Evolutionary conservation across 2,113 vertebrate species (phyloP).

Genomic region (Pachycephala philippinensis): DNA sequence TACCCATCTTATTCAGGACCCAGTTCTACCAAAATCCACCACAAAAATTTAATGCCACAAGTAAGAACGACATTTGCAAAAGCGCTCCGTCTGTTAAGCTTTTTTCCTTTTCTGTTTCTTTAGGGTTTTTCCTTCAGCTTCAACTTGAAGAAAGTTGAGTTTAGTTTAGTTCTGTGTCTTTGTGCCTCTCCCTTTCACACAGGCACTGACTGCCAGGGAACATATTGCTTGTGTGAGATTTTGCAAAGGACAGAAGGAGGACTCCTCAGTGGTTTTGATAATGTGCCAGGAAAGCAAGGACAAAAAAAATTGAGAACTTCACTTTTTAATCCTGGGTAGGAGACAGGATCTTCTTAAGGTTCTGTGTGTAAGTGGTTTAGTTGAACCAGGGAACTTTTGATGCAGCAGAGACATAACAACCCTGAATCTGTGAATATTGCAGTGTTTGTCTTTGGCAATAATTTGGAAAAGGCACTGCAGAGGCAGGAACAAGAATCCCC

Average conservation of each 20-base stretch:
- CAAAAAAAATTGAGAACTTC: background rate
- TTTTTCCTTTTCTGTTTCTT: background rate
- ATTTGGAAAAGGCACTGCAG: background rate
- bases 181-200: background rate
- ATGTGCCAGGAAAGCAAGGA: background rate
- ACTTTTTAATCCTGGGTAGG: background rate
- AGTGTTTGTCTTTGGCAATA: slow-evolving; percentile 16
- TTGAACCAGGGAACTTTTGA: background rate
- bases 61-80: background rate
- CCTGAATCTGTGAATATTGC: background rate
- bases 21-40: background rate
- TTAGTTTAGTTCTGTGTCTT: background rate
- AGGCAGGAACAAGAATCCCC: background rate
- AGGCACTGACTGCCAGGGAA: background rate
- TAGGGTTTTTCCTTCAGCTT: background rate
- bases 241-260: background rate
- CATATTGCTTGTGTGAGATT: background rate
- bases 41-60: background rate
- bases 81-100: background rate
- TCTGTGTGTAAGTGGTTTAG: background rate
- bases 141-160: background rate
- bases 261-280: background rate
- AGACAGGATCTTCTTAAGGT: background rate
- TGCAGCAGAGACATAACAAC: background rate
- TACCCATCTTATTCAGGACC: background rate